Evolutionary conservation across 2,113 vertebrate genomes (phyloP).

Genomic region (Ovibos moschatus): DNA sequence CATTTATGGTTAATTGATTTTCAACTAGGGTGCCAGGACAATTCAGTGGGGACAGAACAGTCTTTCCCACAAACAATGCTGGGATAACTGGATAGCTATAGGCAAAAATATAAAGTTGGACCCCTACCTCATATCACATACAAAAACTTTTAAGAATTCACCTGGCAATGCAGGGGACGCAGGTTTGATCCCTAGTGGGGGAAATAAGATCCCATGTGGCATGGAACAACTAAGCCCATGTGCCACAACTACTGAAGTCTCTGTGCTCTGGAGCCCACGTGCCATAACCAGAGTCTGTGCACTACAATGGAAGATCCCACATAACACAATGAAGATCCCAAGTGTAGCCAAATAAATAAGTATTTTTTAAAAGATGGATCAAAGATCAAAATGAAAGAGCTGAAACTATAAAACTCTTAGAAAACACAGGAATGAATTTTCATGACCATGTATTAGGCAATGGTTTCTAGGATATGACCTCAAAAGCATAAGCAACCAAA

Average conservation of each 20-base stretch:
- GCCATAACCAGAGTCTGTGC: not conserved
- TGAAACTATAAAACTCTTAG: not conserved
- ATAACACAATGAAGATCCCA: not conserved
- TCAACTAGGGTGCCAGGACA: not conserved
- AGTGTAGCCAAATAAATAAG: not conserved
- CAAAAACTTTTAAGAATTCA: not conserved
- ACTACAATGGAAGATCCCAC: not conserved
- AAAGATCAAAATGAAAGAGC: constrained; percentile 11
- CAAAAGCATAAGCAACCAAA: constrained; percentile 30
- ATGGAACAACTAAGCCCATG: not conserved
- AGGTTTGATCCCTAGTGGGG: not conserved
- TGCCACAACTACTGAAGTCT: not conserved
- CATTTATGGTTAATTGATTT: constrained; percentile 16
- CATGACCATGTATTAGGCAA: not conserved
- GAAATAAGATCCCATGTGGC: not conserved
- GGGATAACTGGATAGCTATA: not conserved
- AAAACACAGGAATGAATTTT: constrained; percentile 5
- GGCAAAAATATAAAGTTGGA: not conserved
- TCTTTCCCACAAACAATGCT: not conserved
- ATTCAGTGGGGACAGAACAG: not conserved
- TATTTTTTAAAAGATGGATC: not conserved
- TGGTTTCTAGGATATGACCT: not conserved
- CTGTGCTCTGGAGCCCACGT: not conserved
- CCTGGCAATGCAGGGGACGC: not conserved
- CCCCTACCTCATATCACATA: not conserved